Evolutionary conservation across 2,113 vertebrate genomes (phyloP).

Genomic region (Ctenodactylus gundi): DNA sequence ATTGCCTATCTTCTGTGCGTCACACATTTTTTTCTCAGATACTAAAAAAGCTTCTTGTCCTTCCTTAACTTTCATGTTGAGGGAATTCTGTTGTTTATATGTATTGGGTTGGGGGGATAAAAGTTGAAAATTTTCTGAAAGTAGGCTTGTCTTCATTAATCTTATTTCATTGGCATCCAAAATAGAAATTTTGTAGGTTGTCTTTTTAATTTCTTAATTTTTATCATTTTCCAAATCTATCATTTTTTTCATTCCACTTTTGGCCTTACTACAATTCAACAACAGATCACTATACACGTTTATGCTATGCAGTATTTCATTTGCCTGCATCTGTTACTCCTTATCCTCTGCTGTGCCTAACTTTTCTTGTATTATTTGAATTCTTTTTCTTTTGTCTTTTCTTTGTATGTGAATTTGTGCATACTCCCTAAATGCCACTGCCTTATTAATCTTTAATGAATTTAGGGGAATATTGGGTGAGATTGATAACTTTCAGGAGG

Average conservation of each 20-base stretch:
- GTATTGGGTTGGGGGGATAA: not conserved
- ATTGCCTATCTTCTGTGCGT: not conserved
- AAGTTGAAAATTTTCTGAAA: not conserved
- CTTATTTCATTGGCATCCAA: not conserved
- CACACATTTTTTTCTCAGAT: not conserved
- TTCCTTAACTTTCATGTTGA: not conserved
- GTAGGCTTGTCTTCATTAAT: not conserved
- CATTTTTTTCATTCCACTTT: not conserved
- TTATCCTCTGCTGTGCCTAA: not conserved
- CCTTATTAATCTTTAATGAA: not conserved
- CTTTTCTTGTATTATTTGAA: slow-evolving; percentile 29
- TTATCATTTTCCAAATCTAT: not conserved
- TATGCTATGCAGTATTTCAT: not conserved
- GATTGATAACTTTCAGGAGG: not conserved
- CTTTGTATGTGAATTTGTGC: not conserved
- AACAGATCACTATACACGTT: not conserved
- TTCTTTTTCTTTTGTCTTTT: slow-evolving; percentile 8
- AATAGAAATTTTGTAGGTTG: not conserved
- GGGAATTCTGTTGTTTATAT: not conserved
- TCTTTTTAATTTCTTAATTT: slow-evolving; percentile 12
- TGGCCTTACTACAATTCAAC: not conserved
- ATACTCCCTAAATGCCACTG: not conserved
- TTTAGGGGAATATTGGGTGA: not conserved
- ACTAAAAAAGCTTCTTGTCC: not conserved
- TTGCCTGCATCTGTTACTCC: not conserved